Base-by-base conservation (phyloP, 2,888 invertebrate species). In the Antitype chi region DNA sequence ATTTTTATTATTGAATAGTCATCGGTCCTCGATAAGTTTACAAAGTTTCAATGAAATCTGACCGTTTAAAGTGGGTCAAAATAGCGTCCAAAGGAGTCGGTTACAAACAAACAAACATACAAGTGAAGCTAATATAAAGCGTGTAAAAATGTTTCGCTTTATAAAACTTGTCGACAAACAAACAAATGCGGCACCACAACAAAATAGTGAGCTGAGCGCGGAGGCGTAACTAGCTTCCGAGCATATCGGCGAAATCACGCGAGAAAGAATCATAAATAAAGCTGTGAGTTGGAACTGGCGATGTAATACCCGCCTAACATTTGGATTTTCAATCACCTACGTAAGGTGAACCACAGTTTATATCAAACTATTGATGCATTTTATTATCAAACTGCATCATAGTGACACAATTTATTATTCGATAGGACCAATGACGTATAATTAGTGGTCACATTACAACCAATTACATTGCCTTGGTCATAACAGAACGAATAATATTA, bases 401-500 rank as follows among this genome's bases (percentile, higher is more conserved):
- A 43, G 25, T 47, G 73, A 78, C 59, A 68, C 57, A 64, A 49
- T 64, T 80, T 55, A 64, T 17, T 49, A 81, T 80, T 66, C 69
- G 25, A 81, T 49, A 49, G 59, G 13, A 53, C 47, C 28, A 38
- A 59, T 43, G 25, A 6, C 1, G 8, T 82, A 52, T 82, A 60
- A 82, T 80, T 81, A 81, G 2, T 25, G 17, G 28, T 23, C 23
- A 15, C 5, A 57, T 70, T 82, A 78, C 9, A 25, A 62, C 15
- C 67, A 67, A 70, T 80, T 70, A 70, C 20, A 55, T 38, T 38
- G 25, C n/a, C 20, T 68, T 67, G 28, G 9, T 38, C 23, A 59
- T 55, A 20, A 68, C 15, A 75, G 23, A 68, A 47, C 9, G 25
- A 2, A 43, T 62, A 57, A 74, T 69, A 43, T 49, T 53, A 63